Percentiles rank a stretch among this genome's conserved stretches.
Conservation (phyloP, 53 echinoderm and acorn worm species). For the Pentamera pediparva region DNA sequence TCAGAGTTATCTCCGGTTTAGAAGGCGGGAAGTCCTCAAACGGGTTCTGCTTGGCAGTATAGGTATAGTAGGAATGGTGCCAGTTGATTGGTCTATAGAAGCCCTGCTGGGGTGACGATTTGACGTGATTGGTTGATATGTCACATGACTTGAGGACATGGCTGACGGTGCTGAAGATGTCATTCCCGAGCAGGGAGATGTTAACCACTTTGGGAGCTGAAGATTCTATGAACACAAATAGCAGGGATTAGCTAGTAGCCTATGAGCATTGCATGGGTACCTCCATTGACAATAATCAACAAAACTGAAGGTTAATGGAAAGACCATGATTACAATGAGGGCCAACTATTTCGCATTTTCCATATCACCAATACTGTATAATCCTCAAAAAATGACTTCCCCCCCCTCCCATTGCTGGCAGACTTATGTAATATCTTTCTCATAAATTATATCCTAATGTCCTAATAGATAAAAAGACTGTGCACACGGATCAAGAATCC, state of each 20-base stretch:
- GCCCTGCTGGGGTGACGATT: constrained; percentile 8
- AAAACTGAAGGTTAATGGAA: too few relatives aligned
- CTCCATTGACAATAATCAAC: too few relatives aligned
- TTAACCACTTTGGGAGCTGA: constrained; percentile 43
- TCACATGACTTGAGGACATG: constrained; percentile 72
- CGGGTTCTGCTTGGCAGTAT: constrained; percentile 71
- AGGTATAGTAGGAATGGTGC: constrained; percentile 79
- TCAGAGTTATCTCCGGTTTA: constrained; percentile 61
- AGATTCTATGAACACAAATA: neutral
- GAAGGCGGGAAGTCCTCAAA: constrained; percentile 21
- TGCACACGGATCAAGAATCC: too few relatives aligned
- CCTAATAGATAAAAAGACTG: too few relatives aligned
- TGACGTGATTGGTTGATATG: constrained; percentile 64
- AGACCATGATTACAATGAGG: too few relatives aligned
- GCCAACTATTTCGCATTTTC: too few relatives aligned
- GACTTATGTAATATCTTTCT: too few relatives aligned
- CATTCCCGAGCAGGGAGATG: constrained; percentile 46
- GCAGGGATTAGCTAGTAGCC: neutral
- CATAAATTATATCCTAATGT: too few relatives aligned
- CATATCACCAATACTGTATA: too few relatives aligned
- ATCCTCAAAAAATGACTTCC: too few relatives aligned
- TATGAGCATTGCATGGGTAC: neutral
- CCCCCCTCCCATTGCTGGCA: too few relatives aligned
- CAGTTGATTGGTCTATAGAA: constrained; percentile 70
- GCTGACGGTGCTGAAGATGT: constrained; percentile 67